A percentile compares a stretch with the other conserved stretches of the same genome.
Conservation (phyloP, 2,113 vertebrate species). For the Myiagra hebetior region DNA sequence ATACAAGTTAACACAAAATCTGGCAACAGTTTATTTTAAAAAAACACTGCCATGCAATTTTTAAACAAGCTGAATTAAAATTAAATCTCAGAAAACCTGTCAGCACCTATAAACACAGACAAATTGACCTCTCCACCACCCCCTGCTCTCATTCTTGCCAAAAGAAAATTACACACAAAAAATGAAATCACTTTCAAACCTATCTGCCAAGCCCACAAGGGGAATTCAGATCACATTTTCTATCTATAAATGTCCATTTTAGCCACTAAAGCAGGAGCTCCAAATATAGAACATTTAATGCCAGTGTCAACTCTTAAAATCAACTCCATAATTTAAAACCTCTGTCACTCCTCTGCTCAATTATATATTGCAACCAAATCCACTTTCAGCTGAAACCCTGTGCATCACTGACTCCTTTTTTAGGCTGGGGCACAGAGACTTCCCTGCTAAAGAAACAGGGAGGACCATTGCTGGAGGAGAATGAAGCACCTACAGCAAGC, state of each 20-base stretch:
- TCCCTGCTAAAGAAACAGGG: background rate
- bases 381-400: background rate
- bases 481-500: background rate
- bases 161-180: conserved; percentile 37
- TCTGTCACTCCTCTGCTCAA: background rate
- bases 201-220: conserved; percentile 31
- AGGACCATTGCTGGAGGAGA: background rate
- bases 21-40: background rate
- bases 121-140: conserved; percentile 32
- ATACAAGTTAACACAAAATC: background rate
- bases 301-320: background rate
- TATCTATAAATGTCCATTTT: background rate
- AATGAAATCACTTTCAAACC: background rate
- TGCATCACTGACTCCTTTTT: background rate
- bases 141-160: background rate
- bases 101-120: conserved; percentile 33
- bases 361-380: background rate
- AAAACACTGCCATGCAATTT: background rate
- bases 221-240: conserved; percentile 48
- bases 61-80: conserved; percentile 20
- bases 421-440: background rate
- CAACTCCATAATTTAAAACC: conserved; percentile 20
- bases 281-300: conserved; percentile 21
- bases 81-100: conserved; percentile 10
- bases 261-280: background rate